Evolutionary conservation across 2,888 invertebrate species (phyloP).

Genomic region (Magallana nippona): DNA sequence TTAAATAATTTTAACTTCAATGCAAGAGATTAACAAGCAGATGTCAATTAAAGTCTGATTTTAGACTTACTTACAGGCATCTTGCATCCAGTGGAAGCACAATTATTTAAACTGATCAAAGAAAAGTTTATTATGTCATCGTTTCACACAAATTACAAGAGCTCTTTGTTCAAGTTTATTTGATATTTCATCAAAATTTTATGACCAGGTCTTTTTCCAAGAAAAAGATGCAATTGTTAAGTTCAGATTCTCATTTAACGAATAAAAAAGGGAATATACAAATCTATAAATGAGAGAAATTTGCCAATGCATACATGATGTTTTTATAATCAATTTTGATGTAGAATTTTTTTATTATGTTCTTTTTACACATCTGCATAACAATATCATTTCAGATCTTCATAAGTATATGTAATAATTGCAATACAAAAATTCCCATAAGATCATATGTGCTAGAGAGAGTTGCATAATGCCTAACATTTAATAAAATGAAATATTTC

Average conservation of each 20-base stretch:
- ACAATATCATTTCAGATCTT: neutral
- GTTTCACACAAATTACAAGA: neutral
- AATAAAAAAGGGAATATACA: neutral
- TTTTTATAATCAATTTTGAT: neutral
- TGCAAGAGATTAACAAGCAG: conserved; percentile 3
- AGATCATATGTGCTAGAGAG: too few species aligned
- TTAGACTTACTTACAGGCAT: conserved; percentile 16
- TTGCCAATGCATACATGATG: neutral
- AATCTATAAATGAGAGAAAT: conserved; percentile 10
- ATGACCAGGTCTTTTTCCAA: neutral
- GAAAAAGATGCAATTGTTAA: conserved; percentile 5
- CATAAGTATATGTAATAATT: too few species aligned
- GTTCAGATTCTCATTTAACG: neutral
- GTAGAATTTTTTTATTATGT: neutral
- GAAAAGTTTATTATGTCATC: conserved; percentile 19
- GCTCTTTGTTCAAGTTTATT: conserved; percentile 7
- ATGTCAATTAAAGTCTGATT: conserved; percentile 14
- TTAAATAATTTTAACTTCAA: conserved; percentile 26
- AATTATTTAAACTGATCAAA: neutral
- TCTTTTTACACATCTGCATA: neutral
- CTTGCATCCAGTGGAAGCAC: neutral
- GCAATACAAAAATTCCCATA: too few species aligned
- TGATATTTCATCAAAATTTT: conserved; percentile 26
- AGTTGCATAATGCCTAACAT: too few species aligned
- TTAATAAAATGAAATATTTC: too few species aligned